Conservation (phyloP, 64 coral and sea anemone genomes). For the Astreopora myriophthalma region DNA sequence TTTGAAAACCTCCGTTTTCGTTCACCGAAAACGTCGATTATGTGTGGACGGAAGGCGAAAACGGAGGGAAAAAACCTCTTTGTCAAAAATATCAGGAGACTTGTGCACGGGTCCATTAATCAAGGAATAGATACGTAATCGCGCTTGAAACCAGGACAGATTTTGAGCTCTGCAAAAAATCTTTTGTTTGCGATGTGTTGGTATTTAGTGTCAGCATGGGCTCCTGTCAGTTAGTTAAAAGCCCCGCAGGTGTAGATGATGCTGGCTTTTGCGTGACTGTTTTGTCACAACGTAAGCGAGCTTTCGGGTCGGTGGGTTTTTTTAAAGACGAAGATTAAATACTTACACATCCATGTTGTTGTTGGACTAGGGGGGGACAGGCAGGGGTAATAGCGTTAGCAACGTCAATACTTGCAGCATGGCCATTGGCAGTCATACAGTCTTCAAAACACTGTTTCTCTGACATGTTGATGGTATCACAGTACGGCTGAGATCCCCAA, state of each 20-base stretch:
- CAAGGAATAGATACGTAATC: neutral
- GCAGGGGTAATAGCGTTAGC: neutral
- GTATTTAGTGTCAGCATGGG: neutral
- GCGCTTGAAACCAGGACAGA: neutral
- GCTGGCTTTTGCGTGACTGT: neutral
- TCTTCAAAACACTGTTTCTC: conserved; percentile 26
- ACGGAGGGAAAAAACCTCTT: too few species aligned
- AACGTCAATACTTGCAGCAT: neutral
- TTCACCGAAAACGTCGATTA: neutral
- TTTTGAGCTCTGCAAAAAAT: neutral
- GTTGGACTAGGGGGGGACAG: neutral
- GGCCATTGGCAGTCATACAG: conserved; percentile 29
- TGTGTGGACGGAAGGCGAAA: neutral
- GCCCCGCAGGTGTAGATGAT: neutral
- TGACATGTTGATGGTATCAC: neutral
- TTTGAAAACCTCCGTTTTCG: neutral
- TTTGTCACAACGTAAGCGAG: neutral
- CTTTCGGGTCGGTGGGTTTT: neutral
- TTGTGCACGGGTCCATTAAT: neutral
- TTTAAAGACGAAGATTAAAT: neutral
- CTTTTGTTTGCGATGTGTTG: neutral
- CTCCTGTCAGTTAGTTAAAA: neutral
- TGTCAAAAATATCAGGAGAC: too few species aligned
- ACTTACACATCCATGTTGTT: conserved; percentile 25
- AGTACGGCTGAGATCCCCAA: neutral